Conservation (phyloP, 2,888 invertebrate species). For the Mythimna pallens region DNA sequence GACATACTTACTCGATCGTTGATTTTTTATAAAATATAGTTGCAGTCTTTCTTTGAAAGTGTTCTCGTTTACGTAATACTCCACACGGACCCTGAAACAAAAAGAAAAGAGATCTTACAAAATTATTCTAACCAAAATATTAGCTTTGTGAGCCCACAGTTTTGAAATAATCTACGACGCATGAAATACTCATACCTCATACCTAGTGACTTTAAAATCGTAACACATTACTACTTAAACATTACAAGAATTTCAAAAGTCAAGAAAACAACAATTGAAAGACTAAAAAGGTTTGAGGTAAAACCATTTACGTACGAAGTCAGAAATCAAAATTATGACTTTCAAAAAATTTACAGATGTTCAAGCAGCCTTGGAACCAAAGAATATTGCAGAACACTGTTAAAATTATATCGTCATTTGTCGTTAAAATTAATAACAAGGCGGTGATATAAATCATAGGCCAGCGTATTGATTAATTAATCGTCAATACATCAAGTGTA, state of each 20-base stretch:
- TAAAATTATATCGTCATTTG: not conserved
- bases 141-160: no score
- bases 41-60: conserved; percentile 99
- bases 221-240: not conserved
- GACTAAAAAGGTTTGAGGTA: not conserved
- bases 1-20: conserved; percentile 98
- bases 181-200: not conserved
- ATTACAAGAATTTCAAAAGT: not conserved
- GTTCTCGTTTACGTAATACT: conserved; percentile 99
- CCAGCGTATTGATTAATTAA: conserved; percentile 8
- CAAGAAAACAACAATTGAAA: not conserved
- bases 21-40: conserved; percentile 99
- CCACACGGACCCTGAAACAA: conserved; percentile 98
- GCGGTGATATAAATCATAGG: not conserved
- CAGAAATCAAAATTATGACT: not conserved
- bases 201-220: not conserved
- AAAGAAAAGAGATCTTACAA: conserved; percentile 51
- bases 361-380: not conserved
- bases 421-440: not conserved
- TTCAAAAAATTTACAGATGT: not conserved
- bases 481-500: not conserved
- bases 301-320: not conserved
- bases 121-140: not conserved
- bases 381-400: not conserved
- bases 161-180: conserved; percentile 2